Conservation (phyloP, 2,113 vertebrate genomes). For the Melanocharis versteri region DNA sequence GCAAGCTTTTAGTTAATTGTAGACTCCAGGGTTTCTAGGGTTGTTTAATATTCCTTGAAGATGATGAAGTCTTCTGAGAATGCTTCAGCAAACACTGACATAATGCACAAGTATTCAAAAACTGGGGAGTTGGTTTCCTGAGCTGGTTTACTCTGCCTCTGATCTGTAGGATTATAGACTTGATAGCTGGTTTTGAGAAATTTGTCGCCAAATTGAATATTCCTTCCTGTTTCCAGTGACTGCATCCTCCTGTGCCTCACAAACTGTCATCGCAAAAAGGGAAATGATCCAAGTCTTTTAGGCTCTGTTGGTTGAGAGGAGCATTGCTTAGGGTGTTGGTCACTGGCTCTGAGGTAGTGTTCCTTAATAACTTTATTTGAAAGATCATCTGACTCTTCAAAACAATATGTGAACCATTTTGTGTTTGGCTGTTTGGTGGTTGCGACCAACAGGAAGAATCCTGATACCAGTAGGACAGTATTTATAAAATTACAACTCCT, state of each 20-base stretch:
- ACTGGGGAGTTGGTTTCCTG: neutral
- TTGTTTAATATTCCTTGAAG: neutral
- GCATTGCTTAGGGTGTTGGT: neutral
- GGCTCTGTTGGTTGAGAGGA: neutral
- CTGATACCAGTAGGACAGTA: neutral
- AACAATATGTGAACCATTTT: neutral
- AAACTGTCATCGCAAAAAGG: neutral
- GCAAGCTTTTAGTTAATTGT: neutral
- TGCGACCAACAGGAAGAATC: neutral
- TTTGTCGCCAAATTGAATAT: neutral
- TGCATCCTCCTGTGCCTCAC: neutral
- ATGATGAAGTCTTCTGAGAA: neutral
- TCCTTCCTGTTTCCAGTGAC: neutral
- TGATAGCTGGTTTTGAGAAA: neutral
- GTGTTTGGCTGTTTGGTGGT: neutral
- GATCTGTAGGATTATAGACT: neutral
- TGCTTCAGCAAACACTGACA: neutral
- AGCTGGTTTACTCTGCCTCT: neutral
- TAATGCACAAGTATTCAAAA: neutral
- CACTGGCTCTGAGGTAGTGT: neutral
- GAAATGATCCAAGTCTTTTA: neutral
- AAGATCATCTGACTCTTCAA: neutral
- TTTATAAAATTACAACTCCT: neutral
- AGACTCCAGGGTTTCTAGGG: neutral
- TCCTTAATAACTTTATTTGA: neutral